These are phyloP conservation scores for Creontiades dilutus DNA, from an alignment of 2,888 invertebrate genomes.

Conservation along the genomic window DNA sequence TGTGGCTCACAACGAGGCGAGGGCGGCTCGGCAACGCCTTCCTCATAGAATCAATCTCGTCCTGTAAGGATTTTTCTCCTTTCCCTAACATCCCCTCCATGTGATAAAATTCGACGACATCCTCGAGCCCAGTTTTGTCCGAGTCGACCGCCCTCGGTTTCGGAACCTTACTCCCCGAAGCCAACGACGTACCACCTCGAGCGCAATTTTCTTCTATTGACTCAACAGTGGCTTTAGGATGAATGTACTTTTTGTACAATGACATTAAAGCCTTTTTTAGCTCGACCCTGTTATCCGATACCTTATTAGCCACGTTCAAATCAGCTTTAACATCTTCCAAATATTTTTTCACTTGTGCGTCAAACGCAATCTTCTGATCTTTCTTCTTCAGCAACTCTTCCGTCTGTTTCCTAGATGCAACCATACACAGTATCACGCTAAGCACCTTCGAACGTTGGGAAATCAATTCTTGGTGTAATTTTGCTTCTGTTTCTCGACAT, in stretches of 20 bases:
- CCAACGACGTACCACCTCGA: background rate
- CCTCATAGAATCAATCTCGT: conserved; percentile 44
- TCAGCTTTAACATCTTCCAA: conserved; percentile 54
- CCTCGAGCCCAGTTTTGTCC: conserved; percentile 59
- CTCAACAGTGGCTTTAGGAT: conserved; percentile 38
- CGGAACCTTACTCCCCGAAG: background rate
- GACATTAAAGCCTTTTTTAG: conserved; percentile 49
- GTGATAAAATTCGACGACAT: conserved; percentile 62
- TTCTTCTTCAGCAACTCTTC: conserved; percentile 58
- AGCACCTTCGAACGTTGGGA: background rate
- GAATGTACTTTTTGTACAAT: conserved; percentile 52
- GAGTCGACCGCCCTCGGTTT: background rate
- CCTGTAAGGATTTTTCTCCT: conserved; percentile 47
- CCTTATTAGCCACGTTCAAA: conserved; percentile 30
- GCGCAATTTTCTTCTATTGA: conserved; percentile 28
- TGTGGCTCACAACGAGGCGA: conserved; percentile 42
- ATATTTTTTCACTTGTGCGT: conserved; percentile 53
- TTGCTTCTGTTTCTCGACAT: conserved; percentile 42
- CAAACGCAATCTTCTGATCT: conserved; percentile 10
- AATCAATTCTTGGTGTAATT: conserved; percentile 15
- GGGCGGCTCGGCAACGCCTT: conserved; percentile 40
- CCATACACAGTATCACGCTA: conserved; percentile 47
- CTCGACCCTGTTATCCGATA: conserved; percentile 33
- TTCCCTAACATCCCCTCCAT: conserved; percentile 60
- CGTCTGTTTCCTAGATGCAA: conserved; percentile 16